Conservation (phyloP, 2,888 invertebrate species). For the Alsophila aescularia region DNA sequence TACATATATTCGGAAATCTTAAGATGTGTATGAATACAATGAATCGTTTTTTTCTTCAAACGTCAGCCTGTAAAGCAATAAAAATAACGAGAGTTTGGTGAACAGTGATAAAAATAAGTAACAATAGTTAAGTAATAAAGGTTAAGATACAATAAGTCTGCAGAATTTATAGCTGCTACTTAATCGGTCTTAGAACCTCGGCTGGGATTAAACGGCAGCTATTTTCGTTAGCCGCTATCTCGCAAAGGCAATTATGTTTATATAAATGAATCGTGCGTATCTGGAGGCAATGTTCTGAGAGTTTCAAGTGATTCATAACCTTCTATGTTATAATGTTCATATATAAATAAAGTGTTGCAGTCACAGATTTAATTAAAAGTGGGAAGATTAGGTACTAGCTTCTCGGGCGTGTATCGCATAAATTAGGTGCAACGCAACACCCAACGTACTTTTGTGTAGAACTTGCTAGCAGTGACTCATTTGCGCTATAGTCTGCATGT, state of each 20-base stretch:
- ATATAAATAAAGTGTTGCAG: not conserved
- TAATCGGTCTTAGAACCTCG: constrained; percentile 40
- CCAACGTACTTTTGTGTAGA: no score
- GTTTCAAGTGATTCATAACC: not conserved
- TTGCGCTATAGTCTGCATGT: no score
- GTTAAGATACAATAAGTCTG: constrained; percentile 4
- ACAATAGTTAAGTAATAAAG: constrained; percentile 11
- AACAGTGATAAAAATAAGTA: not conserved
- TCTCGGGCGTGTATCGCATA: no score
- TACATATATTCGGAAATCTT: no score
- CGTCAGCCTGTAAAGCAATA: no score
- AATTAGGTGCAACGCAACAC: no score
- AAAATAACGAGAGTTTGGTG: no score
- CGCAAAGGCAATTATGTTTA: constrained; percentile 34
- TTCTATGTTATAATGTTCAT: not conserved
- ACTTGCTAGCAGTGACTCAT: no score
- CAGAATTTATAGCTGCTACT: constrained; percentile 36
- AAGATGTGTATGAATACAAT: no score
- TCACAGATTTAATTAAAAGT: no score
- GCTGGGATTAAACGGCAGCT: constrained; percentile 40
- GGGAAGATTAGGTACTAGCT: no score
- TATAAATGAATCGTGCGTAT: not conserved
- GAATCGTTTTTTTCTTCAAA: no score
- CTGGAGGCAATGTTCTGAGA: not conserved
- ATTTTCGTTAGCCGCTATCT: constrained; percentile 45